A percentile compares a stretch with the other conserved stretches of the same genome.
These are phyloP conservation scores for Peromyscus attwateri DNA, from an alignment of 2,797 vertebrate species.

Conservation along the genomic window DNA sequence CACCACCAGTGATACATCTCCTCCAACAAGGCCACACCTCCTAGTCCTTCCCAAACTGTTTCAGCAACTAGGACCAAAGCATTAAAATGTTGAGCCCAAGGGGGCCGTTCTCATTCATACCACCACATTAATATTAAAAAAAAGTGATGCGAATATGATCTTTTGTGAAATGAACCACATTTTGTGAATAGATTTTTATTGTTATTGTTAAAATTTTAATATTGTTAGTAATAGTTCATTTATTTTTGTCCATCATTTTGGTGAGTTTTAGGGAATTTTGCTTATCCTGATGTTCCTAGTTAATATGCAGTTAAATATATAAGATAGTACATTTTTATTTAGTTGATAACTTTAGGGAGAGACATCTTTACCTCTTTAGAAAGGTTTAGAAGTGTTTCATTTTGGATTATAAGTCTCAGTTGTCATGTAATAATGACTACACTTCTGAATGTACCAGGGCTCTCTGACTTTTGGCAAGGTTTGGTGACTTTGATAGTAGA, in stretches of 20 bases:
- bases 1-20: neutral
- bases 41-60: neutral
- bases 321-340: slow-evolving; percentile 41
- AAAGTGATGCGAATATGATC: neutral
- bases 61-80: neutral
- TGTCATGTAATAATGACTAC: neutral
- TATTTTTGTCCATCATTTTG: slow-evolving; percentile 10
- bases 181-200: slow-evolving; percentile 30
- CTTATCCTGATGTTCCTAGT: slow-evolving; percentile 48
- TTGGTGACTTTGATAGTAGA: neutral
- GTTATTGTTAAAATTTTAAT: neutral
- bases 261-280: neutral
- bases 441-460: neutral
- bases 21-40: neutral
- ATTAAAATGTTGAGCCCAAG: too few species aligned
- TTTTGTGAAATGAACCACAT: slow-evolving; percentile 34
- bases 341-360: slow-evolving; percentile 18
- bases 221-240: neutral
- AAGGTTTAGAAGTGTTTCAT: neutral
- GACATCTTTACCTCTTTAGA: neutral
- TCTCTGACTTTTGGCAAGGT: slow-evolving; percentile 40
- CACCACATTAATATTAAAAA: neutral
- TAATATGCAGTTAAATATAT: slow-evolving; percentile 7
- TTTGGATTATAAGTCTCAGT: neutral
- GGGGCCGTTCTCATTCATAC: neutral